These are phyloP conservation scores for Micoletzkya japonica DNA, from an alignment of 2,888 invertebrate genomes.

Conservation along the genomic window DNA sequence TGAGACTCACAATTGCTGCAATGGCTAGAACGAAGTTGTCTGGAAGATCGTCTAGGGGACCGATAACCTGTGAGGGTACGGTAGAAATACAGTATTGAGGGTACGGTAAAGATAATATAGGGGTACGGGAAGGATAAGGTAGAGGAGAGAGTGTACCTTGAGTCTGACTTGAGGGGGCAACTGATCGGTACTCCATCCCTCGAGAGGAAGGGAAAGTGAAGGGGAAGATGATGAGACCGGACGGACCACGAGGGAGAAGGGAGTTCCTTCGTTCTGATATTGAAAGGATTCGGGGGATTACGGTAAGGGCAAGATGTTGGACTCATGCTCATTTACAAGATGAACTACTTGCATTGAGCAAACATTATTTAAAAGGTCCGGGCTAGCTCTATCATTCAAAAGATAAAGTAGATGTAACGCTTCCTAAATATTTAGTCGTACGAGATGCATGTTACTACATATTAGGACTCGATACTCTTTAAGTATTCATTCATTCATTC, in stretches of 20 bases:
- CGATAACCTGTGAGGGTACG: neutral
- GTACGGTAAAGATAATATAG: neutral
- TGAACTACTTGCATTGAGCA: too few species aligned
- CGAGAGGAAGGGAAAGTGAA: slow-evolving; percentile 22
- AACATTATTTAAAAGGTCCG: too few species aligned
- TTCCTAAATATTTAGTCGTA: too few species aligned
- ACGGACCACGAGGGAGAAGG: slow-evolving; percentile 12
- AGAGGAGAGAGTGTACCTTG: neutral
- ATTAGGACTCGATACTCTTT: too few species aligned
- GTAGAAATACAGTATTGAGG: too few species aligned
- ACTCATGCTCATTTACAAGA: too few species aligned
- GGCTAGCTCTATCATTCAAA: too few species aligned
- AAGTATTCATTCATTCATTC: too few species aligned
- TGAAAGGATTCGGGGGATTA: too few species aligned
- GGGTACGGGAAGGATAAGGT: neutral
- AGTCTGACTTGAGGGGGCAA: slow-evolving; percentile 22
- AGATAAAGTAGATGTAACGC: too few species aligned
- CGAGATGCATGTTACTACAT: too few species aligned
- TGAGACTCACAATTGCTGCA: slow-evolving; percentile 4
- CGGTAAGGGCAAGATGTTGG: too few species aligned
- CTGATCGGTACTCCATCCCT: slow-evolving; percentile 23
- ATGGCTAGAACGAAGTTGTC: slow-evolving; percentile 9
- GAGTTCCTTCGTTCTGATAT: slow-evolving; percentile 9
- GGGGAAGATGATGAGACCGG: slow-evolving; percentile 20
- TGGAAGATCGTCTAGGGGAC: slow-evolving; percentile 12